Conservation (phyloP, 2,888 invertebrate species). For the Trisateles emortualis region DNA sequence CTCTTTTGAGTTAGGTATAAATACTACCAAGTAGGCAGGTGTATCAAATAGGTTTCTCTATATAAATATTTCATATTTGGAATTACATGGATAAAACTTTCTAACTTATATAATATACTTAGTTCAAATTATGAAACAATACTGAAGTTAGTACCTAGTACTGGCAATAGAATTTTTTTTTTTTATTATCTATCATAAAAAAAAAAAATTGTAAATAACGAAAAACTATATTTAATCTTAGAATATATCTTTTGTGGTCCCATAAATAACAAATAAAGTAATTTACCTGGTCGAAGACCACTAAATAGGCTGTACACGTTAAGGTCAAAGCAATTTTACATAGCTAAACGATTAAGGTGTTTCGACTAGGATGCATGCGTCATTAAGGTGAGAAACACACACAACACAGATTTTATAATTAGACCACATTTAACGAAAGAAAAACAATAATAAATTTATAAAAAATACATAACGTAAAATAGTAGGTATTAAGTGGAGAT, state of each 20-base stretch:
- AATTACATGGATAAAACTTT: too few species aligned
- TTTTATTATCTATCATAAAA: too few species aligned
- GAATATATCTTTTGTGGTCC: conserved; percentile 1
- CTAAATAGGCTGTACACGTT: conserved; percentile 7
- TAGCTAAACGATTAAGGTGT: conserved; percentile 11
- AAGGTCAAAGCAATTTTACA: conserved; percentile 23
- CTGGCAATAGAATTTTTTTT: too few species aligned
- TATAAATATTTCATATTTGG: too few species aligned
- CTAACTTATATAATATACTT: too few species aligned
- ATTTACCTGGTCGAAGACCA: conserved; percentile 7
- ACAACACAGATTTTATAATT: neutral
- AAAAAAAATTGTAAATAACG: neutral
- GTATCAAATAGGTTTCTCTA: too few species aligned
- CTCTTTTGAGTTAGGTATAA: too few species aligned
- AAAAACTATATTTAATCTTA: too few species aligned
- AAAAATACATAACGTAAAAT: conserved; percentile 8
- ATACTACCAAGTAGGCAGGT: too few species aligned
- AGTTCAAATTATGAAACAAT: too few species aligned
- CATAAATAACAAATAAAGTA: conserved; percentile 12
- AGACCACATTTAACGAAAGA: neutral
- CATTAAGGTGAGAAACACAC: conserved; percentile 17
- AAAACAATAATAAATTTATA: neutral
- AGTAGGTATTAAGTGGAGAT: neutral
- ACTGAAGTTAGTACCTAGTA: too few species aligned
- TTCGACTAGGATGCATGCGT: conserved; percentile 18